These are phyloP conservation scores for Andrena minutula DNA, from an alignment of 2,888 invertebrate genomes.

Conservation along the genomic window DNA sequence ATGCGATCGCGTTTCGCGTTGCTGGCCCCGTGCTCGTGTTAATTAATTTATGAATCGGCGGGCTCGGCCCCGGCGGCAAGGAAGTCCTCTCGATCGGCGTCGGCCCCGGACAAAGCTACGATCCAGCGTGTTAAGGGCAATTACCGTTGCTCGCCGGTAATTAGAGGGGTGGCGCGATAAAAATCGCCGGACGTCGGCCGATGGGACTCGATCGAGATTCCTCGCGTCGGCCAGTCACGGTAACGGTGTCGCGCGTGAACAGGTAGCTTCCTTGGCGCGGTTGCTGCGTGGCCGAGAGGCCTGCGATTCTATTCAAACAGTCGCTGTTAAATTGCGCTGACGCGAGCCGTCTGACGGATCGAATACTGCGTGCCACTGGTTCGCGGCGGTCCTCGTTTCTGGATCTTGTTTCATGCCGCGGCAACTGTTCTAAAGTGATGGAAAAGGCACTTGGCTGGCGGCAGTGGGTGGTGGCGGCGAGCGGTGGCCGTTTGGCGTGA, in stretches of 20 bases:
- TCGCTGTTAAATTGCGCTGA: too few species aligned
- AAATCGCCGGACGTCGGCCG: conserved; percentile 40
- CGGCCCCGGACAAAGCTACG: conserved; percentile 33
- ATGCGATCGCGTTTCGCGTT: not conserved
- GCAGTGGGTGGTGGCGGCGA: not conserved
- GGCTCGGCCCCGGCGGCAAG: not conserved
- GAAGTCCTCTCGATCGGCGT: not conserved
- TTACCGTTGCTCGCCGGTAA: conserved; percentile 53
- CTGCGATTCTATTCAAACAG: too few species aligned
- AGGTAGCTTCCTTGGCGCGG: conserved; percentile 16
- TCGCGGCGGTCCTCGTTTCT: too few species aligned
- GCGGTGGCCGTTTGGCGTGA: not conserved
- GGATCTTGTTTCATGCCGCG: too few species aligned
- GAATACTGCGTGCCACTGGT: too few species aligned
- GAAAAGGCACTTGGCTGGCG: not conserved
- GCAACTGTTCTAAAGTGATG: too few species aligned
- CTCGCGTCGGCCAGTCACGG: not conserved
- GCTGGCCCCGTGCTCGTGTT: conserved; percentile 10
- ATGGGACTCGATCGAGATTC: conserved; percentile 42
- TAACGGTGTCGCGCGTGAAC: conserved; percentile 51
- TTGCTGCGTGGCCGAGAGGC: not conserved
- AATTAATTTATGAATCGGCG: conserved; percentile 44
- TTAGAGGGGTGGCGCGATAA: conserved; percentile 49
- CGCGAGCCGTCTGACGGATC: too few species aligned
- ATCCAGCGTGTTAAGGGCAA: conserved; percentile 49